Evolutionary conservation across 2,888 invertebrate species (phyloP), one percentile per base, ranked within the genome.

Genomic region (Oscheius sp.): DNA sequence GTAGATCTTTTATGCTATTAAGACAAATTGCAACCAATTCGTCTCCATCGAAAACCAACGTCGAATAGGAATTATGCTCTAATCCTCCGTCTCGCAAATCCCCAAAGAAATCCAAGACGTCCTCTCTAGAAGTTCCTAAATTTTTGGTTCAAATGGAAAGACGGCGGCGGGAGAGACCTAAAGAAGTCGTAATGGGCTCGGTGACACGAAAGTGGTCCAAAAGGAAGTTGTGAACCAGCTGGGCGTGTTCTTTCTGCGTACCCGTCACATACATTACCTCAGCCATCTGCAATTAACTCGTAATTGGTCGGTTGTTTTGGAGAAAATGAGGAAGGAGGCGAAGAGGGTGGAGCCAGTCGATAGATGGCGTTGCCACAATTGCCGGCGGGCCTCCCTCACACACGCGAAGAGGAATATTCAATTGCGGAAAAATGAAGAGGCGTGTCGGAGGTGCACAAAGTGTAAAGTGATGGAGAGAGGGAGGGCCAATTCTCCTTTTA

Each of bases 21-120:
- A 78, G 46, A 20, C 71, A 74, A 1, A 78, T 57, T 0, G 69
- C 78, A 1, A 73, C 74, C 2, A 78, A 46, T 50, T 74, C 70
- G 12, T 39, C 37, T 20, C 58, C 65, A 12, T 65, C 57, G n/a
- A 55, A 74, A 53, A 71, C 74, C 5, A 78, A 33, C 23, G 73
- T 74, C 10, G 78, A 78, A 33, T 61, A 65, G 20, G 65, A 55
- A 29, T 73, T 69, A 37, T 74, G 57, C 8, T 53, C 23, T 17
- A 80, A 58, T 6, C 77, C 78, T 25, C 71, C 68, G 37, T 69
- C 70, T 3, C 75, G 68, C 23, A 80, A 52, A 70, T 80, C 80
- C 0, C 46, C 67, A 64, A 80, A 80, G 69, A 80, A 80, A 27
- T 69, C 71, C 20, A 63, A 34, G 23, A 78, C 74, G 50, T 78